Evolutionary conservation across 2,888 invertebrate species (phyloP).

Genomic region (Leptarthrus brevirostris): DNA sequence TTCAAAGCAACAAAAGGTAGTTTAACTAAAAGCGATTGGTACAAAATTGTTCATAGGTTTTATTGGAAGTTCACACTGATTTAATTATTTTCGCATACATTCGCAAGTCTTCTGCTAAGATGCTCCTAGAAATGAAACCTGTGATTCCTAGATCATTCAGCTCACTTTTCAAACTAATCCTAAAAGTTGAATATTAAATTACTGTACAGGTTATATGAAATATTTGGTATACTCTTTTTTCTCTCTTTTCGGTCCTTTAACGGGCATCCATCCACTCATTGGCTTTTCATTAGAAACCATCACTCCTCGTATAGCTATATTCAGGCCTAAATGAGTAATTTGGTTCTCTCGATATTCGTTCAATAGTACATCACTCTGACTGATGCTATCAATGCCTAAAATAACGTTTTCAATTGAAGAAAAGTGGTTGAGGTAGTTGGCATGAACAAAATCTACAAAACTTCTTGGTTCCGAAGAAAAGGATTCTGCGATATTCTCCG

Average conservation of each 20-base stretch:
- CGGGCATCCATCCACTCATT: slow-evolving; percentile 79
- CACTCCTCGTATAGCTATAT: slow-evolving; percentile 74
- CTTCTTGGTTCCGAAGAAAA: slow-evolving; percentile 76
- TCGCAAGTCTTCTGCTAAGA: slow-evolving; percentile 50
- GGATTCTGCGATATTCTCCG: slow-evolving; percentile 75
- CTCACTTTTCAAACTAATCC: slow-evolving; percentile 32
- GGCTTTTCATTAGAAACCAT: slow-evolving; percentile 79
- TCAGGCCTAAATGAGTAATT: slow-evolving; percentile 70
- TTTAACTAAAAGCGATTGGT: no score
- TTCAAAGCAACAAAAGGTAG: no score
- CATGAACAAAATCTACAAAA: slow-evolving; percentile 77
- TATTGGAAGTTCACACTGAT: background rate
- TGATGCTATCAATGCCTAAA: slow-evolving; percentile 74
- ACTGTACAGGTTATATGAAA: no score
- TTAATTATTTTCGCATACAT: slow-evolving; percentile 51
- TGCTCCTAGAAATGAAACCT: slow-evolving; percentile 19
- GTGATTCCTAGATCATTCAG: background rate
- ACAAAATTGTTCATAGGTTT: no score
- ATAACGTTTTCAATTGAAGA: slow-evolving; percentile 73
- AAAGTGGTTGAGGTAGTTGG: slow-evolving; percentile 81
- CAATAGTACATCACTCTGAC: slow-evolving; percentile 77
- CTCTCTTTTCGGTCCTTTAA: slow-evolving; percentile 68
- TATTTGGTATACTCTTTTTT: background rate
- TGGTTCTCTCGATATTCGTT: slow-evolving; percentile 72
- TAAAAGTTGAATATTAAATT: slow-evolving; percentile 6